Base-by-base conservation (phyloP, 2,888 invertebrate genomes). In the Acronicta alni region DNA sequence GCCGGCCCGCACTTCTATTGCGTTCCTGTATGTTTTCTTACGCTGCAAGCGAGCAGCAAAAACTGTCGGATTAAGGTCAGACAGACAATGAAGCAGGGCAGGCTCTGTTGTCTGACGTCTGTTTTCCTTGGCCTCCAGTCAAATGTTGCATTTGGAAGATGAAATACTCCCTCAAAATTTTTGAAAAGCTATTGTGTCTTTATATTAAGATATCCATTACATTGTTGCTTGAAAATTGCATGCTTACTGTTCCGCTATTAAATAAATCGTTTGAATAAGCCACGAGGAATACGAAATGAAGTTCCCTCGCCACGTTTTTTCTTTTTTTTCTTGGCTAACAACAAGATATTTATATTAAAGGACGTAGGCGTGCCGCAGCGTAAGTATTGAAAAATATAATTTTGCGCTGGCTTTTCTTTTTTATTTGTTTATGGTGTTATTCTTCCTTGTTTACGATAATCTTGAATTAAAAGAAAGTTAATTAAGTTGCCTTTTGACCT, bases 31-130 rank as follows among this genome's bases (percentile, higher is more conserved):
- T 82, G 60, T 82, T 66, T 55, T 35, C 71, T 59, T 37, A 51
- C 14, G 57, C 77, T 84, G 83, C 82, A 86, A 85, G 81, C 81
- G 79, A 83, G 80, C 82, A 80, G 79, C 81, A 85, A 87, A 89
- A 87, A 89, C 82, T 79, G 77, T 75, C 79, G 67, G 83, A 89
- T 89, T 89, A 89, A 89, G 88, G 89, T 88, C 88, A 87, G 72
- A 81, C 69, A 82, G 81, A 90, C 89, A 89, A 89, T 88, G 84
- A 83, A 74, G 69, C 85, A 72, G 73, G 81, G 77, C 80, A 79
- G 75, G 47, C 69, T 62, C 75, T 83, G 84, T 80, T 82, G 75
- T 78, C 80, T 80, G 82, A 79, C 79, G 85, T 77, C 84, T 84
- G 85, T 85, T 89, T 86, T 86, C 80, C 80, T 89, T 88, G 83